Base-by-base conservation (phyloP, 2,888 invertebrate species). In the Eugnorisma glareosa region DNA sequence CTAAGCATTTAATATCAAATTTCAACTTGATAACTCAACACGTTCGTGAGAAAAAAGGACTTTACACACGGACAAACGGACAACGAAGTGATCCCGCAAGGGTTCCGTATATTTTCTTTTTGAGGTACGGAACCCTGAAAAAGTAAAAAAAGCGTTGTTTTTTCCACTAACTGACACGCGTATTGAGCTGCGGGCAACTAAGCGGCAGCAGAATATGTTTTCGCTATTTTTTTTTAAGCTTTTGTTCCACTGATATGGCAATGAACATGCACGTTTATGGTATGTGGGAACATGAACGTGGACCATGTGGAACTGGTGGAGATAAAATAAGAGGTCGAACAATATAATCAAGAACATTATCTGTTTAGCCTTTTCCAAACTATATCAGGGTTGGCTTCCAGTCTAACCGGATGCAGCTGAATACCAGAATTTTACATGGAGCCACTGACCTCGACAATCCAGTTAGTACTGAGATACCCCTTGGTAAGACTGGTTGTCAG, bases 141-240 rank as follows among this genome's bases (percentile, higher is more conserved):
- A 18, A 4, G 31, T 10, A 71, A 80, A 76, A 75, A 43, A 8
- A 37, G 6, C 5, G 35, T 43, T 57, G 35, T n/a, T 69, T 83
- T 81, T 70, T 73, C 67, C 73, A 70, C 77, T 73, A 79, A 78
- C 73, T 72, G 84, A 79, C 75, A 73, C n/a, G 40, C 64, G 45
- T 79, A 82, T 84, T 82, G 82, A 82, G 82, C 82, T 82, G 82
- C 74, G 68, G 82, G 82, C 73, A 73, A 82, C 82, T 82, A 79
- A 84, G 35, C 83, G 70, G 28, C 28, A 59, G 31, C 2, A 74
- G 75, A 76, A 84, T 73, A 74, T 82, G 37, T 72, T 73, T 71
- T 67, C 74, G 37, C 24, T 51, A 37, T 71, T 64, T 82, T 81
- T 81, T 82, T 74, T 61, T 37, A 67, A 63, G 40, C 76, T 63